These are phyloP conservation scores for Agrenia bidenticulata DNA, from an alignment of 2,888 invertebrate species.

Conservation along the genomic window DNA sequence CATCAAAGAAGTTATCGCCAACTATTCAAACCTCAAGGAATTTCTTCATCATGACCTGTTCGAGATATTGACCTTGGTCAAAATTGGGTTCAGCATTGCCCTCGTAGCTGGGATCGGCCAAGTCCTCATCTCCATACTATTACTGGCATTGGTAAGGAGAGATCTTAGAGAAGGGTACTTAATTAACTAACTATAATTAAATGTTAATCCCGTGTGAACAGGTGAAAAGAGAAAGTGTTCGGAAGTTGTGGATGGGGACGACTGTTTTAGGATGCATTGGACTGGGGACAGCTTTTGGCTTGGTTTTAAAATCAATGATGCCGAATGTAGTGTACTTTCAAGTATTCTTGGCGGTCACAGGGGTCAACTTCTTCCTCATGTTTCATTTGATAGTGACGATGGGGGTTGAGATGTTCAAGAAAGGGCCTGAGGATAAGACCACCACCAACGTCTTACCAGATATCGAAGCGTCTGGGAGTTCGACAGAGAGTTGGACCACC, in stretches of 20 bases:
- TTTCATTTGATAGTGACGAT: slow-evolving; percentile 8
- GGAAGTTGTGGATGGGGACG: not conserved
- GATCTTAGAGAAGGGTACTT: slow-evolving; percentile 13
- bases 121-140: slow-evolving; percentile 17
- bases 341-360: slow-evolving; percentile 6
- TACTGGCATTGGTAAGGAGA: slow-evolving; percentile 20
- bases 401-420: not conserved
- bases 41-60: slow-evolving; percentile 16
- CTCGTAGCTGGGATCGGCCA: slow-evolving; percentile 30
- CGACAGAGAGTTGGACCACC: no score
- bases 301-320: not conserved
- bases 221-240: not conserved
- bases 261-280: not conserved
- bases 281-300: not conserved
- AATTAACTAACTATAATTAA: no score
- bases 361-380: not conserved
- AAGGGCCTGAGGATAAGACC: no score
- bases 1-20: slow-evolving; percentile 21
- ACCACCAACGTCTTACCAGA: no score
- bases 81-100: slow-evolving; percentile 23
- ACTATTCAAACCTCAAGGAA: slow-evolving; percentile 14
- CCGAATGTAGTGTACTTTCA: slow-evolving; percentile 3
- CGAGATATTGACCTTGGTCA: slow-evolving; percentile 16
- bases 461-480: no score
- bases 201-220: not conserved